Evolutionary conservation across 2,113 vertebrate genomes (phyloP), one percentile per base, ranked within the genome.

Genomic region (Zapornia atra): DNA sequence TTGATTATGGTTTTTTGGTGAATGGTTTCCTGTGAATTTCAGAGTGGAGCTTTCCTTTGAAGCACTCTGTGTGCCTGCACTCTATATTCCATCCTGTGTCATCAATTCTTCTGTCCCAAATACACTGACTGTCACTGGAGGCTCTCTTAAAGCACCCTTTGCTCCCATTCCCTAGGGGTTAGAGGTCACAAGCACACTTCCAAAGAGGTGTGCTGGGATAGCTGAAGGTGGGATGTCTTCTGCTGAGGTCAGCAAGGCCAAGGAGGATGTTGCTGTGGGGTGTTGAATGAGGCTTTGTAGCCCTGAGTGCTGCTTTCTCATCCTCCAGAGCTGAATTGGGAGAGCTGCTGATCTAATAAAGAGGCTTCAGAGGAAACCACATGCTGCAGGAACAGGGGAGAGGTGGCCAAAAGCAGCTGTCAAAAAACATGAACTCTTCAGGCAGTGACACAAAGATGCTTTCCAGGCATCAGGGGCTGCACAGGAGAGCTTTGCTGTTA

Each of bases 131-230:
- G 21, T 15, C 56, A 5, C 3, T 15, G 29, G 21, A 77, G 40
- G 13, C 48, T 12, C 15, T 71, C 26, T 91, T 59, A 28, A 26
- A 63, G 28, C 54, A 4, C 21, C 0, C 0, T 44, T 66, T 0
- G 0, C 3, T 66, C 17, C 24, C 6, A 2, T 28, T 51, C 34
- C 64, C 5, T 11, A 5, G 31, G 44, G 59, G 46, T 34, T 33
- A 5, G 18, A 19, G 9, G 21, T 13, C 11, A 0, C 3, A 10
- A 36, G 19, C 22, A 33, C 9, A 15, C 6, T 31, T 18, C 0
- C 4, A 3, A 44, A 65, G 65, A 29, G 48, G 13, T 6, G 1
- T 60, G 83, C 61, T 75, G 33, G 8, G 25, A 3, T 42, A 63
- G n/a, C 73, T 46, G 26, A 60, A 29, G 11, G n/a, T 19, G 22